Conservation (phyloP, 2,888 invertebrate genomes). For the Dexiosoma caninum region DNA sequence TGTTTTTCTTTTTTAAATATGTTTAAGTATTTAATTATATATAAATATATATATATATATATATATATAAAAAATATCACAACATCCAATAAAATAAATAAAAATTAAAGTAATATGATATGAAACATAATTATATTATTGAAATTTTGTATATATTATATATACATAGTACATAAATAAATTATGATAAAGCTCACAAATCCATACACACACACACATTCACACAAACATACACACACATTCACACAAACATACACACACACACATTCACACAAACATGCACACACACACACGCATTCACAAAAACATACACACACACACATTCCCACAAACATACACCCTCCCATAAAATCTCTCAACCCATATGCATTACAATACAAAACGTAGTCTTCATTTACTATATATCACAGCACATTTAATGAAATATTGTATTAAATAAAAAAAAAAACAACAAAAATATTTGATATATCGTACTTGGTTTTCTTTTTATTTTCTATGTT, state of each 20-base stretch:
- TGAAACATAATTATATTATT: constrained; percentile 23
- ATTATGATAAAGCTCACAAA: no score
- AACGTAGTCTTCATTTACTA: constrained; percentile 60
- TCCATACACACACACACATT: no score
- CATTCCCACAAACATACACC: no score
- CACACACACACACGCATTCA: no score
- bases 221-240: no score
- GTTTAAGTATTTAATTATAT: constrained; percentile 58
- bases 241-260: no score
- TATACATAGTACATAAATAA: constrained; percentile 5
- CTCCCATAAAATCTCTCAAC: no score
- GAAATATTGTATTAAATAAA: constrained; percentile 54
- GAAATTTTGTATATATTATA: constrained; percentile 51
- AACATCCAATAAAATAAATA: constrained; percentile 41
- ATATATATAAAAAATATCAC: constrained; percentile 28
- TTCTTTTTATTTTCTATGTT: neutral
- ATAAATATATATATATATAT: neutral
- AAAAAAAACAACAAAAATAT: constrained; percentile 21
- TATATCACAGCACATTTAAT: constrained; percentile 54
- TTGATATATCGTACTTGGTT: constrained; percentile 9
- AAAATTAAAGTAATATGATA: constrained; percentile 19
- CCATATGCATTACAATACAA: constrained; percentile 44
- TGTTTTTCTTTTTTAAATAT: constrained; percentile 49
- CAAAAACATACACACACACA: no score
- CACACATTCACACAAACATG: no score